Evolutionary conservation across 1,140 invertebrate genomes (phyloP).

Genomic region (Physella acuta): DNA sequence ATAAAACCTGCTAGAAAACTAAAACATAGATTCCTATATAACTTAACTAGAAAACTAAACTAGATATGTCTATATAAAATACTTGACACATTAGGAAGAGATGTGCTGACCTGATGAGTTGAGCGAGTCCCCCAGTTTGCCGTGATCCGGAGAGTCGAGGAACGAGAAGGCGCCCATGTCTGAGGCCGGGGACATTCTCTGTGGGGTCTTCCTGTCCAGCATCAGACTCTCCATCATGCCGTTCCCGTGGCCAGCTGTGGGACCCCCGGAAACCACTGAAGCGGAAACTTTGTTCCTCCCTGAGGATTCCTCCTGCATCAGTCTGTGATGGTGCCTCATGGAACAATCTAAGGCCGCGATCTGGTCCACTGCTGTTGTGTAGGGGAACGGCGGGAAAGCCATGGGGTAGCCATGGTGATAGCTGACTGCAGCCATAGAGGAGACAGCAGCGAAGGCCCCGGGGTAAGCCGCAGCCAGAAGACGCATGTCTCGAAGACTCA

Average conservation of each 20-base stretch:
- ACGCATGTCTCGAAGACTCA: conserved; percentile 23
- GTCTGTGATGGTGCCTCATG: conserved; percentile 14
- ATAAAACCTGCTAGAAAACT: too few relatives aligned
- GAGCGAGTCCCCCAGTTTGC: background rate
- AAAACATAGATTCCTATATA: too few relatives aligned
- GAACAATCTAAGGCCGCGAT: conserved; percentile 22
- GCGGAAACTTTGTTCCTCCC: background rate
- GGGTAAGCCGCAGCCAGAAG: conserved; percentile 23
- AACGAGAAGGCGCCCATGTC: conserved; percentile 10
- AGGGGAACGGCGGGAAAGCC: conserved; percentile 1
- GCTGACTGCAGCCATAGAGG: conserved; percentile 15
- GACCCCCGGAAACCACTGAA: background rate
- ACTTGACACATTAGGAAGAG: background rate
- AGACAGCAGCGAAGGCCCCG: conserved; percentile 23
- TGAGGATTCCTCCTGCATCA: conserved; percentile 17
- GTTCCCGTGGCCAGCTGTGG: background rate
- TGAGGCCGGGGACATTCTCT: background rate
- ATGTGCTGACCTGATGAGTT: conserved; percentile 10
- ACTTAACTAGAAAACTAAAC: too few relatives aligned
- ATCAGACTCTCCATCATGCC: background rate
- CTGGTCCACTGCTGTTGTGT: conserved; percentile 10
- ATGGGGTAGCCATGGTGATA: conserved; percentile 11
- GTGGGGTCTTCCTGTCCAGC: background rate
- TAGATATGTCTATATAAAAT: too few relatives aligned
- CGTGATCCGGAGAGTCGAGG: conserved; percentile 6